Evolutionary conservation across 2,797 vertebrate species (phyloP).

Genomic region (Microchirus variegatus): DNA sequence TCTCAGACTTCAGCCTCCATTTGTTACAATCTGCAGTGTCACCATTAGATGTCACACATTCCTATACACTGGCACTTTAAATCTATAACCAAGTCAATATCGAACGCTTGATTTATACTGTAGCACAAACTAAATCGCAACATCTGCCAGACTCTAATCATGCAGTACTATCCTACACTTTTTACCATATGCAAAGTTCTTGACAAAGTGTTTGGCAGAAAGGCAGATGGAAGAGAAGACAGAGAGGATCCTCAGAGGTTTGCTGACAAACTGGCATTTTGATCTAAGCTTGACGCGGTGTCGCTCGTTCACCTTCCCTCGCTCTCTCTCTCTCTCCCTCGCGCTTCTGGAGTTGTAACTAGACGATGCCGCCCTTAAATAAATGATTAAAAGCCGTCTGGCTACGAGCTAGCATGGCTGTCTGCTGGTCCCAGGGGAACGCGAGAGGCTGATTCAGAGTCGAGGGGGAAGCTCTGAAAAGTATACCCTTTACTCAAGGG

Average conservation of each 20-base stretch:
- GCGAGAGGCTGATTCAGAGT: conserved; percentile 32
- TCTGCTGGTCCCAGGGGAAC: conserved; percentile 41
- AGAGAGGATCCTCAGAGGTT: conserved; percentile 26
- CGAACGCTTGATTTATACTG: too few species aligned
- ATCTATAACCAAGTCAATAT: too few species aligned
- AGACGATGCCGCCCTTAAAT: conserved; percentile 65
- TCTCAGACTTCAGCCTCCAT: too few species aligned
- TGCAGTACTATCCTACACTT: conserved; percentile 5
- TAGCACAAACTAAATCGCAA: too few species aligned
- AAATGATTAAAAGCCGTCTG: conserved; percentile 77
- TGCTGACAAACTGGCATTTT: conserved; percentile 51
- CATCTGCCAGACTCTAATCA: neutral
- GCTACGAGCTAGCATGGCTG: conserved; percentile 39
- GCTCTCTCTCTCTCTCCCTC: conserved; percentile 18
- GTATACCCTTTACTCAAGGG: conserved; percentile 53
- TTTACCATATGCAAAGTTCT: conserved; percentile 31
- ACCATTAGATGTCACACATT: too few species aligned
- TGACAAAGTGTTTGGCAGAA: conserved; percentile 23
- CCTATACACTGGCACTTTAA: too few species aligned
- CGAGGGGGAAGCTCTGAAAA: conserved; percentile 36
- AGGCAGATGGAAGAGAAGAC: neutral
- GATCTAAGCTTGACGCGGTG: conserved; percentile 39
- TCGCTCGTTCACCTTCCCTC: conserved; percentile 35
- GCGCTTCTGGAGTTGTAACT: conserved; percentile 32
- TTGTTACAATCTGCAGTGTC: too few species aligned